Evolutionary conservation across 1,140 invertebrate species (phyloP).

Genomic region (Sycophaga agraensis): DNA sequence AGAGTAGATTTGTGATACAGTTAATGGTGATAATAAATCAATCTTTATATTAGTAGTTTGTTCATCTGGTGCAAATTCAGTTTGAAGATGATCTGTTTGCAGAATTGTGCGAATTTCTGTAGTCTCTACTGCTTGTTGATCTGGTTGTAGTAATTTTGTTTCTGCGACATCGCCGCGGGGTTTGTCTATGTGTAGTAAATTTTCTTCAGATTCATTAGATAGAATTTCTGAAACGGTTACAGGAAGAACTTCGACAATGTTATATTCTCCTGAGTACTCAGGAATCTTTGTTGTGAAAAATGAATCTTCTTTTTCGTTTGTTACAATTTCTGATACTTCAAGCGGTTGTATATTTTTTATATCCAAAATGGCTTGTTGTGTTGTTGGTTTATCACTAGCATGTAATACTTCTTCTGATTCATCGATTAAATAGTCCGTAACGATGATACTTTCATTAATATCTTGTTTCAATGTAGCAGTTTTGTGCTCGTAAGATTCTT

Average conservation of each 20-base stretch:
- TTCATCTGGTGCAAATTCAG: constrained; percentile 20
- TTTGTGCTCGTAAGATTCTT: constrained; percentile 34
- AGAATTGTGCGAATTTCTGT: constrained; percentile 35
- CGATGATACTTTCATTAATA: constrained; percentile 48
- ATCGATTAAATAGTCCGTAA: constrained; percentile 47
- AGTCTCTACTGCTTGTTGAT: constrained; percentile 39
- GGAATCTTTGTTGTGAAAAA: constrained; percentile 32
- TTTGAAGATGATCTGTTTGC: constrained; percentile 22
- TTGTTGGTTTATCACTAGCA: constrained; percentile 40
- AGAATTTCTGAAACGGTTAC: constrained; percentile 43
- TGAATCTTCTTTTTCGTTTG: constrained; percentile 50
- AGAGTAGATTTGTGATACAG: too few relatives aligned
- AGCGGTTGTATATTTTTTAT: constrained; percentile 51
- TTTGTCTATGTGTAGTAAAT: constrained; percentile 32
- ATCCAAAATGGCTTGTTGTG: constrained; percentile 44
- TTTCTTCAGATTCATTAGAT: constrained; percentile 38
- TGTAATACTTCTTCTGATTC: constrained; percentile 51
- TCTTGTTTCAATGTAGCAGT: constrained; percentile 43
- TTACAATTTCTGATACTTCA: constrained; percentile 51
- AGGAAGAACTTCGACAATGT: constrained; percentile 41
- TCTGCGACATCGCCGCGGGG: constrained; percentile 33
- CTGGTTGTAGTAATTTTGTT: constrained; percentile 31
- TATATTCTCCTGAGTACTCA: constrained; percentile 37
- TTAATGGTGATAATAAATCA: constrained; percentile 34
- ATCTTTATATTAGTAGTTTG: constrained; percentile 28